Evolutionary conservation across 1,140 invertebrate genomes (phyloP), one percentile per base, ranked within the genome.

Genomic region (Whitmania pigra): DNA sequence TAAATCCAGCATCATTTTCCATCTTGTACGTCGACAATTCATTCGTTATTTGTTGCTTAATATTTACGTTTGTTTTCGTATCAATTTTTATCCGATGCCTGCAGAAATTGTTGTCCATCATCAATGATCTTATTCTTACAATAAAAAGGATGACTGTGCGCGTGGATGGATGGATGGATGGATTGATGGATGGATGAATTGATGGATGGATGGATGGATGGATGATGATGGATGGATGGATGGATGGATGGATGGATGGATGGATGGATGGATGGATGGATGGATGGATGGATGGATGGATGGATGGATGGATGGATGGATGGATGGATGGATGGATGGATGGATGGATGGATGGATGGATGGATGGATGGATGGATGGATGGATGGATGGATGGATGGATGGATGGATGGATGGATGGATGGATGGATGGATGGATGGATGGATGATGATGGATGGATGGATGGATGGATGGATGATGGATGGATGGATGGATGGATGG

Each of bases 221-320:
- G 22, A 25, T n/a, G 29, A n/a, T n/a, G 22, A 25, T n/a, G 22
- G 29, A 63, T 31, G 57, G 57, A 22, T 25, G 22, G 15, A 25
- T 63, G 18, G 29, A 63, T 63, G 29, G 57, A 57, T 57, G 54
- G 20, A 2, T 57, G 20, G 20, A n/a, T 57, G 25, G 20, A 5
- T 57, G 20, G 25, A 57, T 25, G 54, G 54, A 20, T n/a, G 20
- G 54, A 2, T 57, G 25, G 25, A 57, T 57, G 20, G 20, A 57
- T 57, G 31, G 31, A 36, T 36, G 31, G 31, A 36, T 36, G 31
- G 31, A 36, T 36, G 31, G 31, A 36, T 36, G 31, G 31, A 36
- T 36, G 31, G 31, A 36, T 36, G 54, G 54, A 57, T 57, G 54
- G 54, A 57, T 57, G 54, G 54, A 57, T 57, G 54, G 25, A 57